Conservation (phyloP, 1,140 invertebrate species). For the Nasonia giraulti region DNA sequence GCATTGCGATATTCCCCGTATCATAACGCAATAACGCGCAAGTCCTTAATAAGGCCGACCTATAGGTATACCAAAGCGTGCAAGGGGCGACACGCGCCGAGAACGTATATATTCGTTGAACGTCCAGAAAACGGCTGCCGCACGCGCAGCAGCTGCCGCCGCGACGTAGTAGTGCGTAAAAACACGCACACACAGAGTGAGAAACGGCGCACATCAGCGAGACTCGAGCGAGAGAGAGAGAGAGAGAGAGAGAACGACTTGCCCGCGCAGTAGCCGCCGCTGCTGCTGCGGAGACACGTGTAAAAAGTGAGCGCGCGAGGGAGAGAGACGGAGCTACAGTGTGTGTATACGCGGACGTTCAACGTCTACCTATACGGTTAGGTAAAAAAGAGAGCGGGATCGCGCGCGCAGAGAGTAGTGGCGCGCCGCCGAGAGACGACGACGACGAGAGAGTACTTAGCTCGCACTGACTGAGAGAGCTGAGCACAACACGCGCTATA, state of each 20-base stretch:
- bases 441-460: neutral
- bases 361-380: neutral
- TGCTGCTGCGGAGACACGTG: neutral
- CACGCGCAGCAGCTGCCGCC: too few relatives aligned
- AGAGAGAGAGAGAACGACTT: neutral
- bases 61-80: neutral
- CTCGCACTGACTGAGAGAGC: neutral
- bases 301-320: neutral
- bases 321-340: neutral
- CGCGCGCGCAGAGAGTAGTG: neutral
- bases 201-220: too few relatives aligned
- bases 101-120: neutral
- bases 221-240: neutral
- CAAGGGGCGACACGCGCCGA: conserved; percentile 14
- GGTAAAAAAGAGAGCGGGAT: conserved; percentile 1
- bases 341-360: neutral
- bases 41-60: neutral
- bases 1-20: too few relatives aligned
- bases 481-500: neutral
- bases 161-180: conserved; percentile 13
- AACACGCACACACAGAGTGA: neutral
- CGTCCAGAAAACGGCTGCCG: conserved; percentile 7
- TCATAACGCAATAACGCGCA: neutral
- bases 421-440: conserved; percentile 12
- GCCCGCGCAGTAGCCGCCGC: neutral